These are phyloP conservation scores for Semnornis frantzii DNA, from an alignment of 2,113 vertebrate species.

Conservation along the genomic window DNA sequence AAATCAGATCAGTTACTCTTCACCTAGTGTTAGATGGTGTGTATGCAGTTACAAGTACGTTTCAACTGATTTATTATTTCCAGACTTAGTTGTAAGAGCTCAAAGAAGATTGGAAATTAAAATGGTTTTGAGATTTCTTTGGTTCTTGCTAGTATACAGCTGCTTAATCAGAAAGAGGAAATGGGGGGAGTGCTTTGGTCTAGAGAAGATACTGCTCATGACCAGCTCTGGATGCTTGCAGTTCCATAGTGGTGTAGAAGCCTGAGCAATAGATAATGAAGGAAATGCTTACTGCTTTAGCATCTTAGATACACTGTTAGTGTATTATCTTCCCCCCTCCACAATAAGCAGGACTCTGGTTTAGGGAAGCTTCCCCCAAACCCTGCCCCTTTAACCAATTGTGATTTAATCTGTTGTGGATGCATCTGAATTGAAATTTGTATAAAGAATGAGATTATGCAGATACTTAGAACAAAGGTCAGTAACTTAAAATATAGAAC, in stretches of 20 bases:
- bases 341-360: not conserved
- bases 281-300: not conserved
- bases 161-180: not conserved
- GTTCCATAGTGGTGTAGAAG: not conserved
- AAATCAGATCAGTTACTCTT: not conserved
- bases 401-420: not conserved
- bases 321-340: not conserved
- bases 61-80: not conserved
- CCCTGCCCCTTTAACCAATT: not conserved
- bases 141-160: not conserved
- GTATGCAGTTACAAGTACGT: not conserved
- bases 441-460: not conserved
- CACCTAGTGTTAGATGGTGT: not conserved
- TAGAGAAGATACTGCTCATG: not conserved
- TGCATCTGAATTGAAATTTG: not conserved
- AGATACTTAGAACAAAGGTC: not conserved
- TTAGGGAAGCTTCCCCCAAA: not conserved
- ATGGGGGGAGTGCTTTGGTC: not conserved
- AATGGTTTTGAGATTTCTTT: not conserved
- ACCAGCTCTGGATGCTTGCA: not conserved
- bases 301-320: not conserved
- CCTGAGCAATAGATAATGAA: not conserved
- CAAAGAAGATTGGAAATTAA: not conserved
- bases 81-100: not conserved
- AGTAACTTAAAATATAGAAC: not conserved